Conservation (phyloP, 1,140 invertebrate species). For the Trachymyrmex septentrionalis region DNA sequence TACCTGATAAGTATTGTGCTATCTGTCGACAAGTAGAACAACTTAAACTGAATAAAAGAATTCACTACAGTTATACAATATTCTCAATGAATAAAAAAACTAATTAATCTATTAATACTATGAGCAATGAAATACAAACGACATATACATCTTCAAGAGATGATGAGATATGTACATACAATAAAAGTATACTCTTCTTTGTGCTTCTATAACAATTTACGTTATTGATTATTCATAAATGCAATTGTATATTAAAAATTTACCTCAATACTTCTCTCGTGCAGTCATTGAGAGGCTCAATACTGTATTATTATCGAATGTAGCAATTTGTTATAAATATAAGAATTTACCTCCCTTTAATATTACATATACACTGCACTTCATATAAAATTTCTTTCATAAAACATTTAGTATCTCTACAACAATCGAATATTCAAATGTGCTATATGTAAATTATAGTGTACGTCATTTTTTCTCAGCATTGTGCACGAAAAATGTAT, state of each 20-base stretch:
- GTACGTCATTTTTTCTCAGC: neutral
- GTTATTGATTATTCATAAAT: too few relatives aligned
- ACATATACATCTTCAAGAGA: too few relatives aligned
- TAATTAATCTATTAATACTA: neutral
- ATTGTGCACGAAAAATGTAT: neutral
- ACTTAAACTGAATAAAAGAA: too few relatives aligned
- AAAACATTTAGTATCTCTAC: neutral
- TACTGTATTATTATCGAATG: neutral
- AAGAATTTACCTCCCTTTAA: neutral
- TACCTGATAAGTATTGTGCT: too few relatives aligned
- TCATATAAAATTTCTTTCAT: neutral
- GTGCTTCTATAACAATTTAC: too few relatives aligned
- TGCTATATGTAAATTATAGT: constrained; percentile 3
- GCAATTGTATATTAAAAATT: neutral
- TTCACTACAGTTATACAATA: too few relatives aligned
- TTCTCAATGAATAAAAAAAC: too few relatives aligned
- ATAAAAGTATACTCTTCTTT: too few relatives aligned
- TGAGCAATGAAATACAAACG: neutral
- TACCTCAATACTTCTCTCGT: too few relatives aligned
- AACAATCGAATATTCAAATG: neutral
- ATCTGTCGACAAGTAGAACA: too few relatives aligned
- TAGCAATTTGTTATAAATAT: neutral
- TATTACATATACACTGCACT: neutral
- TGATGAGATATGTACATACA: neutral
- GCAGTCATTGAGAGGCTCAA: too few relatives aligned